These are phyloP conservation scores for Glaucomys volans DNA, from an alignment of 2,113 vertebrate genomes.

Conservation along the genomic window DNA sequence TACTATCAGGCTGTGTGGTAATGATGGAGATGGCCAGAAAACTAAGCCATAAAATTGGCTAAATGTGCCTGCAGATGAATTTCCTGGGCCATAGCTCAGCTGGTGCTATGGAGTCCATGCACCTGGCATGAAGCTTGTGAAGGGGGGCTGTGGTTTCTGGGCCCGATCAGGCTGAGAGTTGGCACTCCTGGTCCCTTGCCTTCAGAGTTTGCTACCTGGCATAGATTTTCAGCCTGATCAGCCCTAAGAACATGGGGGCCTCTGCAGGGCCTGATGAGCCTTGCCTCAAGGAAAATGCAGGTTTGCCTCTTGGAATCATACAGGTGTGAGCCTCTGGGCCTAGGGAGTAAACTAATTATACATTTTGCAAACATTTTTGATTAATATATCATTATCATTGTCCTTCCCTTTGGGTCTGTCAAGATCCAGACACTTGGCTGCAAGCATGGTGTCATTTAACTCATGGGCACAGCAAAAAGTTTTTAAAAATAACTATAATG, in stretches of 20 bases:
- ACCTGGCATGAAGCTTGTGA: not conserved
- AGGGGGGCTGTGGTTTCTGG: not conserved
- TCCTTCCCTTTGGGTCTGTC: not conserved
- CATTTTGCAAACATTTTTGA: not conserved
- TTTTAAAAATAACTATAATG: constrained; percentile 65
- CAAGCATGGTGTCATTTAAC: not conserved
- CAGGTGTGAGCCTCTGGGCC: not conserved
- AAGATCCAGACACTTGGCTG: not conserved
- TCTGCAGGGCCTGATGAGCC: not conserved
- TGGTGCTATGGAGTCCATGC: not conserved
- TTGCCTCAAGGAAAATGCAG: not conserved
- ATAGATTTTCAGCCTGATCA: not conserved
- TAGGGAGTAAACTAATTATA: not conserved
- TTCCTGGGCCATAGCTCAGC: not conserved
- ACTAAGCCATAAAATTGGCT: not conserved
- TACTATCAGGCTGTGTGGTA: not conserved
- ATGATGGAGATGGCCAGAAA: not conserved
- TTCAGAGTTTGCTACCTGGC: not conserved
- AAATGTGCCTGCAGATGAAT: not conserved
- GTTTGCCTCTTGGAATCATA: not conserved
- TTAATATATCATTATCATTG: not conserved
- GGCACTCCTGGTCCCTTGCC: not conserved
- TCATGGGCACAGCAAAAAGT: not conserved
- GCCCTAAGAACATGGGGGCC: not conserved
- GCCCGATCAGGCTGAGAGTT: not conserved